Conservation (phyloP, 2,888 invertebrate genomes). For the Tetranychus truncatus region DNA sequence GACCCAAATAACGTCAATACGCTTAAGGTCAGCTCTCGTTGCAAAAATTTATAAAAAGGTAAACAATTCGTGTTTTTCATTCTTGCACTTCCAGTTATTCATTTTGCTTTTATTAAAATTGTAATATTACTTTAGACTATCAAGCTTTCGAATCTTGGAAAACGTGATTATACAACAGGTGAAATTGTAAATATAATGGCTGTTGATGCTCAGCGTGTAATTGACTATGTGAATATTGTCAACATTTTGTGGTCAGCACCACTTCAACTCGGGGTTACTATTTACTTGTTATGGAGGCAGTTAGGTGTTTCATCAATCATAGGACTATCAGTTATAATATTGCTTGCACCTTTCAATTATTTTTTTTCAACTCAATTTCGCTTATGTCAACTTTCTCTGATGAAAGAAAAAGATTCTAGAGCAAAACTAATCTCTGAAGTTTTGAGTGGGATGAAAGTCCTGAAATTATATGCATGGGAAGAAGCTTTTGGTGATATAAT, state of each 20-base stretch:
- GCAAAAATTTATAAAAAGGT: no score
- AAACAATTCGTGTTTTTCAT: no score
- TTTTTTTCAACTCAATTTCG: constrained; percentile 27
- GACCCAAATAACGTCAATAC: no score
- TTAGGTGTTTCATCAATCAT: constrained; percentile 33
- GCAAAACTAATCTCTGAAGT: constrained; percentile 86
- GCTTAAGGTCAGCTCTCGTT: no score
- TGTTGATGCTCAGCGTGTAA: constrained; percentile 35
- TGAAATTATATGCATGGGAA: constrained; percentile 88
- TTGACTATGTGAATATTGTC: constrained; percentile 32
- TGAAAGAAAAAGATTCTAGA: constrained; percentile 80
- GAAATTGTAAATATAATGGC: constrained; percentile 40
- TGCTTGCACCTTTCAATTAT: constrained; percentile 34
- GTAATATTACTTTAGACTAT: no score
- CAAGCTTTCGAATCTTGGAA: no score
- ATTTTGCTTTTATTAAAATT: no score
- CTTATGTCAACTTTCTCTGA: constrained; percentile 44
- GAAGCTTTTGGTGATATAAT: constrained; percentile 75
- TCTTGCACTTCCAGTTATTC: no score
- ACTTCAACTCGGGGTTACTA: constrained; percentile 29
- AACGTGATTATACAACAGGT: constrained; percentile 33
- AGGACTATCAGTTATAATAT: constrained; percentile 37
- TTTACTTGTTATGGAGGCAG: constrained; percentile 27
- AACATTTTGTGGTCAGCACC: constrained; percentile 34
- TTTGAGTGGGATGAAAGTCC: constrained; percentile 71